Conservation (phyloP, 2,113 vertebrate genomes). For the Zonotrichia leucophrys region DNA sequence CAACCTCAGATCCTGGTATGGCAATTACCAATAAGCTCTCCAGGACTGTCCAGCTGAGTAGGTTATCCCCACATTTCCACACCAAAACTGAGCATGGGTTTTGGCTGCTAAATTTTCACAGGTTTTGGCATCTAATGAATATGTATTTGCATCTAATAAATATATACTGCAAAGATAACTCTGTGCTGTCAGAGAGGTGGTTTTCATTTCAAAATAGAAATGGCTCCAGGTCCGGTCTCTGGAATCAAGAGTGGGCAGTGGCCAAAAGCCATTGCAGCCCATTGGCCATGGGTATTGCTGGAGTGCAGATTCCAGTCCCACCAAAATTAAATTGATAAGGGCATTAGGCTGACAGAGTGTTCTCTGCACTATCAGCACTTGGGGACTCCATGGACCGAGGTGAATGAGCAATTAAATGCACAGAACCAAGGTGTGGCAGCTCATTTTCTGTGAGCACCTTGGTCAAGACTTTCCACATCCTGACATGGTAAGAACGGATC, state of each 20-base stretch:
- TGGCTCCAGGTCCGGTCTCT: not conserved
- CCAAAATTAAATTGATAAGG: not conserved
- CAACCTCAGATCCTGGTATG: not conserved
- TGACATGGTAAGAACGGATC: not conserved
- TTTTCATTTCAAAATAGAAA: not conserved
- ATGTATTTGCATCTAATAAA: not conserved
- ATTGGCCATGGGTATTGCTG: not conserved
- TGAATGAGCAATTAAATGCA: fast-evolving
- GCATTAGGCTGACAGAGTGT: not conserved
- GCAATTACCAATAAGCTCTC: not conserved
- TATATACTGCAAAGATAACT: not conserved
- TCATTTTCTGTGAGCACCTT: not conserved
- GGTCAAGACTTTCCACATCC: conserved; percentile 29
- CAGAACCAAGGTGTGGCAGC: not conserved
- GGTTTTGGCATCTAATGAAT: not conserved
- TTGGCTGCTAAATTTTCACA: not conserved
- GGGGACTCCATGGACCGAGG: fast-evolving
- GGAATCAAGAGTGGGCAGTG: not conserved
- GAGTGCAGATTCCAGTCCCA: not conserved
- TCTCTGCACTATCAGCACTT: not conserved
- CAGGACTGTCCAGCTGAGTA: not conserved
- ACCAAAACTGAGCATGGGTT: not conserved
- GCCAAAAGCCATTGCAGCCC: not conserved
- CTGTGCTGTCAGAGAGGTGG: not conserved
- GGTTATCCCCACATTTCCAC: not conserved